These are phyloP conservation scores for Panopea generosa DNA, from an alignment of 2,888 invertebrate genomes.

Conservation along the genomic window DNA sequence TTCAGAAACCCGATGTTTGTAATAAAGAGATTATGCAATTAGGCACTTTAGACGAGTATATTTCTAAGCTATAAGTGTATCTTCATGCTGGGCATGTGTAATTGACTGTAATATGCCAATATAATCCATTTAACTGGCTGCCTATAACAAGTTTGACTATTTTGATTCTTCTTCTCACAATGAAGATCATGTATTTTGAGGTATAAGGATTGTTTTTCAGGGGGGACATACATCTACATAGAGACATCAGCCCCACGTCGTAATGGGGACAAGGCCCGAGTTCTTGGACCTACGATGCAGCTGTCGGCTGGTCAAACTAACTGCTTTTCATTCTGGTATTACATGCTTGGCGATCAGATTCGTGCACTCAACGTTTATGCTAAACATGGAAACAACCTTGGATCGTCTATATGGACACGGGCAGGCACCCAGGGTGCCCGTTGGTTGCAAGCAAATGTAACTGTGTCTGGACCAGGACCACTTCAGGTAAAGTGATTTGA, in stretches of 20 bases:
- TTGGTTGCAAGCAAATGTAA: constrained; percentile 68
- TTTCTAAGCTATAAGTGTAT: too few relatives aligned
- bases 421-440: constrained; percentile 67
- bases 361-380: constrained; percentile 67
- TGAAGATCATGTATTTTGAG: too few relatives aligned
- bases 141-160: too few relatives aligned
- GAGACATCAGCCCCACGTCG: constrained; percentile 86
- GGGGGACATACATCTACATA: constrained; percentile 78
- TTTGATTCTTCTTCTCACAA: too few relatives aligned
- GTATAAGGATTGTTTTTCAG: too few relatives aligned
- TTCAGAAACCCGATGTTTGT: too few relatives aligned
- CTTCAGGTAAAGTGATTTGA: background rate
- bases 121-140: too few relatives aligned
- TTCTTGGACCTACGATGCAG: constrained; percentile 69
- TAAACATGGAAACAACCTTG: constrained; percentile 50
- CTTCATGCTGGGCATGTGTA: too few relatives aligned
- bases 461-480: constrained; percentile 45
- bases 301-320: constrained; percentile 48
- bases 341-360: constrained; percentile 77
- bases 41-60: too few relatives aligned
- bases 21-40: too few relatives aligned
- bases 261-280: constrained; percentile 87
- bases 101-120: too few relatives aligned
- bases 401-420: constrained; percentile 67
- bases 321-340: constrained; percentile 80